Evolutionary conservation across 2,113 vertebrate species (phyloP).

Genomic region (Puma concolor): DNA sequence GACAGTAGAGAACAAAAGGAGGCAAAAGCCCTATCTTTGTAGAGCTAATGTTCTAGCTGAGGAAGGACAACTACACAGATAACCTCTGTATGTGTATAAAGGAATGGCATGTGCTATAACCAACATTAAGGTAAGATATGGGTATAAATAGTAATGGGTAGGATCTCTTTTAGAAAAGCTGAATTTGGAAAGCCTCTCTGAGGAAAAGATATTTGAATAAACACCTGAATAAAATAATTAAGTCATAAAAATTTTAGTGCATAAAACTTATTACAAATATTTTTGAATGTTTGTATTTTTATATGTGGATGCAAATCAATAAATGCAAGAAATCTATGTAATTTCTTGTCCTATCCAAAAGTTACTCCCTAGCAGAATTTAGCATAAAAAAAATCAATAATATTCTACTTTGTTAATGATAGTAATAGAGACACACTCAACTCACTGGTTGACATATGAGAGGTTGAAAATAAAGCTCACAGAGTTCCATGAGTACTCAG

Average conservation of each 20-base stretch:
- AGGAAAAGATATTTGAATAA: neutral
- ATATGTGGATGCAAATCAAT: neutral
- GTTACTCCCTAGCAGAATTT: neutral
- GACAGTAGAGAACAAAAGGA: neutral
- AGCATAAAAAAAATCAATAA: constrained; percentile 28
- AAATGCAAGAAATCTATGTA: constrained; percentile 10
- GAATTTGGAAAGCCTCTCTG: neutral
- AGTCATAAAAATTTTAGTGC: neutral
- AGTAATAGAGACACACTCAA: constrained; percentile 2
- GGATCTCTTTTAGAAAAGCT: neutral
- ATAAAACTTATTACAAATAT: neutral
- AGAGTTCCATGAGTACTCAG: neutral
- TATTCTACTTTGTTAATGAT: neutral
- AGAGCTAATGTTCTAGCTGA: neutral
- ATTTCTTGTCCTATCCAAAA: neutral
- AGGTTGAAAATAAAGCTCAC: neutral
- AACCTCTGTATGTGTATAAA: neutral
- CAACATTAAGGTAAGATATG: neutral
- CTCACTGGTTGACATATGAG: neutral
- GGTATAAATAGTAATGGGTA: neutral
- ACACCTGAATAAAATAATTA: neutral
- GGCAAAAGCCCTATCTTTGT: neutral
- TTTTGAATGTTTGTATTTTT: neutral
- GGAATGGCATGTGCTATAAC: neutral
- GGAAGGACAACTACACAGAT: neutral